phyloP scores from a whole-genome alignment of 1,140 invertebrate genomes.

The Neodiprion pinetum region DNA sequence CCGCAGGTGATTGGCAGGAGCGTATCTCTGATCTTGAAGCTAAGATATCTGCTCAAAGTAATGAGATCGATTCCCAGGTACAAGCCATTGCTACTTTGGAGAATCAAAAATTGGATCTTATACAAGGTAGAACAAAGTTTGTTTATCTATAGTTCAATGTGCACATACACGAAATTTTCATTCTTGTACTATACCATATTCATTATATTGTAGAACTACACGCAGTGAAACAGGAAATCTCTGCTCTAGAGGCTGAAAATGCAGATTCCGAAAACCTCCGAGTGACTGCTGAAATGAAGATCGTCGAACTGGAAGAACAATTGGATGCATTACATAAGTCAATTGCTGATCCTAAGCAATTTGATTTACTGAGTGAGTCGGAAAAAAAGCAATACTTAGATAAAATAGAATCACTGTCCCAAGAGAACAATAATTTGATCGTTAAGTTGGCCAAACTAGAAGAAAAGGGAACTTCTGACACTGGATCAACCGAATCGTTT shows the following conservation, averaged over 20 bases:
- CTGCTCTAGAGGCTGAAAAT: conserved; percentile 67
- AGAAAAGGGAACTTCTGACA: conserved; percentile 59
- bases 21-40: conserved; percentile 51
- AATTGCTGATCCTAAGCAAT: conserved; percentile 28
- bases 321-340: conserved; percentile 59
- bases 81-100: conserved; percentile 69
- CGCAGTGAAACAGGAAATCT: conserved; percentile 64
- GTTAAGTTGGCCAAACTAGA: conserved; percentile 64
- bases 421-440: conserved; percentile 64
- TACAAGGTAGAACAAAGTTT: conserved; percentile 62
- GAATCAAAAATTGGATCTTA: conserved; percentile 71
- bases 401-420: conserved; percentile 61
- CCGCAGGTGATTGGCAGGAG: conserved; percentile 51
- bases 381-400: conserved; percentile 58
- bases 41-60: conserved; percentile 52
- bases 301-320: conserved; percentile 74
- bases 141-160: conserved; percentile 4
- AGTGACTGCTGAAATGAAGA: conserved; percentile 74
- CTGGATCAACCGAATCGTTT: conserved; percentile 48
- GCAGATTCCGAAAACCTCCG: conserved; percentile 68
- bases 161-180: background rate
- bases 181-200: conserved; percentile 11
- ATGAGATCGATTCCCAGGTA: conserved; percentile 62
- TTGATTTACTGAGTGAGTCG: conserved; percentile 50
- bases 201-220: conserved; percentile 64